Base-by-base conservation (phyloP, 2,888 invertebrate genomes). In the Morpho achilles region DNA sequence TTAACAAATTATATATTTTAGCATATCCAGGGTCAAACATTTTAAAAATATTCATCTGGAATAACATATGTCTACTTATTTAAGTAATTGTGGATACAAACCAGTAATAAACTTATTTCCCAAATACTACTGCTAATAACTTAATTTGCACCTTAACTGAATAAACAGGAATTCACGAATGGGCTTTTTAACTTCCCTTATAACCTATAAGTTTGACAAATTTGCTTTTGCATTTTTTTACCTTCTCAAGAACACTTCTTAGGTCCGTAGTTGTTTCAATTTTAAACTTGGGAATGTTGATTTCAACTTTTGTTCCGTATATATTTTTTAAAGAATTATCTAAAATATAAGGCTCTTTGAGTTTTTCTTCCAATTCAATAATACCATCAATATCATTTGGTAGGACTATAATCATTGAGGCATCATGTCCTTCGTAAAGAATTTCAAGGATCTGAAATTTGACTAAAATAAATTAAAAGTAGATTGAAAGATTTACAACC, bases 251-350 rank as follows among this genome's bases (percentile, higher is more conserved):
- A 44, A 44, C 44, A 6, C 10, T 9, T 44, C 6, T 44, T 8
- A 44, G 9, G 10, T 44, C 75, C 6, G 94, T 92, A n/a, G 91
- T 91, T 16, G 93, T 93, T 81, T 96, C 96, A 53, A 96, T 92
- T 77, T 94, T 95, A 77, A 97, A 97, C 74, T 93, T 96, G 0
- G 97, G 97, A 52, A 97, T 75, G 41, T 83, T 87, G 0, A 97
- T 89, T 0, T 91, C 75, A 1, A 96, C 93, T 70, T 93, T 0
- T 78, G 32, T 32, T 32, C 32, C 5, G 5, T 32, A 32, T 32
- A 32, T 32, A 3, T 32, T 3, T 32, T 32, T 32, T 5, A 5
- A 32, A 5, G 32, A 3, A 32, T 32, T 32, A 32, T 5, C 71
- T 6, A 92, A 80, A 0, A 72, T 70, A 0, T 90, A 64, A 0